These are phyloP conservation scores for Argopecten irradians DNA, from an alignment of 1,140 invertebrate species.

Conservation along the genomic window DNA sequence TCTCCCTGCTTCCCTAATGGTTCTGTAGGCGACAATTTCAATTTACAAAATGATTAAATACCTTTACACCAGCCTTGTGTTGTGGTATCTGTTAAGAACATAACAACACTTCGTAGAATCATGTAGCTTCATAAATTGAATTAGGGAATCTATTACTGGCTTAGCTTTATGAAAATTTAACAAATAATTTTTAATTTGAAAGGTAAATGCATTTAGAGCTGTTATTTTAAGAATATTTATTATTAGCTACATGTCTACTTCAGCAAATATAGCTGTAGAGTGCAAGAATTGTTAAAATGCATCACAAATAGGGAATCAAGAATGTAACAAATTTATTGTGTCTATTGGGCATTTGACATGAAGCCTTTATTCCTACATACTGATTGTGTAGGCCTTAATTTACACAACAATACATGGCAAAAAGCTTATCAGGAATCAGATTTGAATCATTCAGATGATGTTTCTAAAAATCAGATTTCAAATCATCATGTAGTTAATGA, in stretches of 20 bases:
- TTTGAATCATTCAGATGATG: too few species aligned
- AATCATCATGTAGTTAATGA: too few species aligned
- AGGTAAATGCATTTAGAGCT: neutral
- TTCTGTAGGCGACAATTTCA: neutral
- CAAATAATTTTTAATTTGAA: neutral
- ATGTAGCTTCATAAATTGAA: neutral
- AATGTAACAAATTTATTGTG: too few species aligned
- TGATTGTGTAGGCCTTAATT: too few species aligned
- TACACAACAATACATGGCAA: too few species aligned
- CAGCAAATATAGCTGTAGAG: neutral
- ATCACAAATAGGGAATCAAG: neutral
- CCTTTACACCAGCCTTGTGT: neutral
- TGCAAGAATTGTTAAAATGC: neutral
- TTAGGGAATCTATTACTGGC: neutral
- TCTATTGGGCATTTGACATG: too few species aligned
- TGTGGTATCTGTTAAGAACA: neutral
- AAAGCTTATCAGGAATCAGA: too few species aligned
- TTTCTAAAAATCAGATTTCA: too few species aligned
- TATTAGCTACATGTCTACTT: neutral
- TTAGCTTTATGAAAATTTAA: neutral
- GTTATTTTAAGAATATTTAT: neutral
- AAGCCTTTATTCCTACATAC: too few species aligned
- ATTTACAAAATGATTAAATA: conserved; percentile 24
- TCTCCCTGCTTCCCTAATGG: neutral
- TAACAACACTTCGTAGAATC: neutral